These are phyloP conservation scores for Osmoderma eremita DNA, from an alignment of 2,888 invertebrate genomes.

Conservation along the genomic window DNA sequence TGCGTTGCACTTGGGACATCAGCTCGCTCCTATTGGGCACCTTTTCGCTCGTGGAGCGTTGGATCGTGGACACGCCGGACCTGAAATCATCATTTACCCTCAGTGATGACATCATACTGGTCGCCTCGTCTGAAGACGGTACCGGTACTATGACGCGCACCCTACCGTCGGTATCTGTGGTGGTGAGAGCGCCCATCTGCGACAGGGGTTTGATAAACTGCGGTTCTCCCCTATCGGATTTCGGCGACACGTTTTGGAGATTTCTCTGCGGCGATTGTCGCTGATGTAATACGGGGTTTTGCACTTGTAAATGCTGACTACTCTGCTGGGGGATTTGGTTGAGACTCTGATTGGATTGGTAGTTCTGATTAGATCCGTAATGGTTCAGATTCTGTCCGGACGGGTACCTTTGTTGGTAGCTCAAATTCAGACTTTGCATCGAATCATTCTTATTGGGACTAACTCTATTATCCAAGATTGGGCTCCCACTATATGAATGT, in stretches of 20 bases:
- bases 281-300: conserved; percentile 46
- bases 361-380: conserved; percentile 38
- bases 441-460: conserved; percentile 56
- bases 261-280: conserved; percentile 40
- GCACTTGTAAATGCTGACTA: conserved; percentile 45
- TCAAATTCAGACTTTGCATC: conserved; percentile 39
- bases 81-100: conserved; percentile 68
- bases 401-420: conserved; percentile 32
- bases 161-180: conserved; percentile 71
- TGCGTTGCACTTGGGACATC: conserved; percentile 83
- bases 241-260: conserved; percentile 24
- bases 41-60: conserved; percentile 85
- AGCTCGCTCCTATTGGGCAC: conserved; percentile 86
- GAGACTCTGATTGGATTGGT: conserved; percentile 39
- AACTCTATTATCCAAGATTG: conserved; percentile 53
- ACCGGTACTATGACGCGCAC: conserved; percentile 73
- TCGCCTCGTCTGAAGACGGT: conserved; percentile 57
- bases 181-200: conserved; percentile 71
- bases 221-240: conserved; percentile 49
- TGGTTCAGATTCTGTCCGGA: conserved; percentile 48
- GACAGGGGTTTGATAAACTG: conserved; percentile 76
- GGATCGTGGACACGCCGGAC: conserved; percentile 72
- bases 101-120: conserved; percentile 65
- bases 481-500: conserved; percentile 57
- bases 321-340: conserved; percentile 41